Evolutionary conservation across 1,140 invertebrate species (phyloP).

Genomic region (Polyergus mexicanus): DNA sequence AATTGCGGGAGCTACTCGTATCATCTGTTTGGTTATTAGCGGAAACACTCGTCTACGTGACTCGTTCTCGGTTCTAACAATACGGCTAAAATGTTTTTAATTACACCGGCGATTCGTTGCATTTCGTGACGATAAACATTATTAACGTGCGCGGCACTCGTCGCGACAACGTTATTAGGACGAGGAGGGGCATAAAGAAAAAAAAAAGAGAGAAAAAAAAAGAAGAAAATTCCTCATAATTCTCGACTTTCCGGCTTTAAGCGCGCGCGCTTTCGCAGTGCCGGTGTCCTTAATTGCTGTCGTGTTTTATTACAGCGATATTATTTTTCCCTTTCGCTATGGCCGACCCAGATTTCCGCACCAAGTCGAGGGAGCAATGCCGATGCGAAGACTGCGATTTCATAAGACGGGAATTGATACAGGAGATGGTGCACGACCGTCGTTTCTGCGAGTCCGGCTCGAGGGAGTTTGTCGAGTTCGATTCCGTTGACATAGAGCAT

Average conservation of each 20-base stretch:
- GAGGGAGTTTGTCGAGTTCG: slow-evolving; percentile 83
- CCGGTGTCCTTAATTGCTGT: slow-evolving; percentile 59
- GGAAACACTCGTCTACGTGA: not conserved
- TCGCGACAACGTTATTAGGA: slow-evolving; percentile 57
- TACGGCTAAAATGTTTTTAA: slow-evolving; percentile 47
- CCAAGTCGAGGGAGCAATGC: slow-evolving; percentile 43
- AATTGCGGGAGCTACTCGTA: not conserved
- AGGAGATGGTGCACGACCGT: slow-evolving; percentile 81
- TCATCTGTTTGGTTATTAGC: not conserved
- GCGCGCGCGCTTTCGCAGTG: slow-evolving; percentile 27
- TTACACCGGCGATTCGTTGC: slow-evolving; percentile 47
- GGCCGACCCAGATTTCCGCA: slow-evolving; percentile 25
- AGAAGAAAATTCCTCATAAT: slow-evolving; percentile 48
- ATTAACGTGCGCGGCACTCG: slow-evolving; percentile 47
- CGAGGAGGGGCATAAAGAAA: slow-evolving; percentile 8
- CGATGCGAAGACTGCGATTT: slow-evolving; percentile 69
- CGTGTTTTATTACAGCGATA: slow-evolving; percentile 61
- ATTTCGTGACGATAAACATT: slow-evolving; percentile 58
- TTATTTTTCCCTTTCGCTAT: slow-evolving; percentile 57
- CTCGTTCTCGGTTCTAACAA: not conserved
- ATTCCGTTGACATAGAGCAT: slow-evolving; percentile 65
- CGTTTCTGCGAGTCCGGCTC: slow-evolving; percentile 82
- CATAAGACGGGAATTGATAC: slow-evolving; percentile 78
- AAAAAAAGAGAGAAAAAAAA: not conserved
- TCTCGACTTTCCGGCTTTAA: slow-evolving; percentile 56